Evolutionary conservation across 1,140 invertebrate species (phyloP), one percentile per base, ranked within the genome.

Genomic region (Panagrolaimus sp.): DNA sequence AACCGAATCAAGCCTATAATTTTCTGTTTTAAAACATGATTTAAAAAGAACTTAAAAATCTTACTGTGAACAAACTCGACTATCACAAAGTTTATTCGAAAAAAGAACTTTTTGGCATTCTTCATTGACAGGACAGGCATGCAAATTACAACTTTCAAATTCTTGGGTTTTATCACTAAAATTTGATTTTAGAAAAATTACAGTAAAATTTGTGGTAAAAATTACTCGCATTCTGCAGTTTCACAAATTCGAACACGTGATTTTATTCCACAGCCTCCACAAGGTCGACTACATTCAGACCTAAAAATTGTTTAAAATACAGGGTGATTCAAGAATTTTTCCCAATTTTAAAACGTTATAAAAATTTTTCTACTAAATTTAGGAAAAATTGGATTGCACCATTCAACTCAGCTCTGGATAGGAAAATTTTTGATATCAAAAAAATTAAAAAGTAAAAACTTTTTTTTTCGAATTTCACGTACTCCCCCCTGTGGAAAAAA

Each of bases 201-300:
- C 32, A 4, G 32, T 43, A 62, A 55, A 9, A 46, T 1, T 4
- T 2, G n/a, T 15, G 9, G 10, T 6, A 5, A 24, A 12, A 76
- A 77, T 65, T 68, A 79, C 78, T 71, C 70, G 81, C 79, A 81
- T 12, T 65, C 63, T 15, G 72, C 71, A 3, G 73, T 75, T 15
- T 65, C 52, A 67, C 79, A 81, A 28, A 55, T 52, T 24, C 79
- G 32, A 2, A 73, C 65, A 28, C 81, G 71, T 28, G 76, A 75
- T 47, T 70, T 46, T 65, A 81, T 79, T 52, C 79, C 79, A 55
- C 79, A 81, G 0, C 73, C 79, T 10, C 79, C 79, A 72, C 79
- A 81, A 14, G 73, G 62, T 24, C 78, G 46, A 1, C 76, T 77
- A 43, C 79, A 81, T 65, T 65, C 45, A 24, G 78, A 83, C 2